Percentiles rank a stretch among this genome's conserved stretches.
These are phyloP conservation scores for Sebastes elongatus DNA, from an alignment of 2,797 vertebrate genomes.

Conservation along the genomic window DNA sequence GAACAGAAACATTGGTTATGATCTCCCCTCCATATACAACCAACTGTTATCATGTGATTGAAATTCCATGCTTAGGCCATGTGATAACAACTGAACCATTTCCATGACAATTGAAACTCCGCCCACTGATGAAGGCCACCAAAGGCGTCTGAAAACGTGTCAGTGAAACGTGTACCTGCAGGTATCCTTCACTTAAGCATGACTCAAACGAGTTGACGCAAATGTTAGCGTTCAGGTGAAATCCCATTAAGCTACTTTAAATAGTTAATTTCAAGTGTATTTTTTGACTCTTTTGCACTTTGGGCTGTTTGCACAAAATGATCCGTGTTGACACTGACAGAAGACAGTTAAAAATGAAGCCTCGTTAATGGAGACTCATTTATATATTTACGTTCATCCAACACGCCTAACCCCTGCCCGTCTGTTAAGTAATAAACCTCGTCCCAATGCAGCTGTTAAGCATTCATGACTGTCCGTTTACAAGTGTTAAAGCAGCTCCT, in stretches of 20 bases:
- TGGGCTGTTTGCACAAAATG: not conserved
- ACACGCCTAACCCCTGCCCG: not conserved
- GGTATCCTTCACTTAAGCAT: not conserved
- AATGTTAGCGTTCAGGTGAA: not conserved
- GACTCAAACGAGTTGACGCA: not conserved
- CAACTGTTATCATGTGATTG: not conserved
- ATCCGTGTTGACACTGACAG: constrained; percentile 5
- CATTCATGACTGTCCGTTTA: constrained; percentile 39
- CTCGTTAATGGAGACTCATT: constrained; percentile 7
- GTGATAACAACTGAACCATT: not conserved
- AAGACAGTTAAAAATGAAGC: not conserved
- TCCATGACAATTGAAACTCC: constrained; percentile 1
- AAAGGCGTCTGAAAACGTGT: not conserved
- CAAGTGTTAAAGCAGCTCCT: constrained; percentile 24
- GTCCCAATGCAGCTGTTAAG: constrained; percentile 18
- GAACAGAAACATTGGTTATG: not conserved
- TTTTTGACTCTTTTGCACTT: not conserved
- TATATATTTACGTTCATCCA: constrained; percentile 10
- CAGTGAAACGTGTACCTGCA: not conserved
- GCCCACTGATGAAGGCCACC: not conserved
- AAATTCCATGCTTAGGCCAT: not conserved
- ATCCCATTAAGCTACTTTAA: not conserved
- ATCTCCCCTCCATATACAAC: not conserved
- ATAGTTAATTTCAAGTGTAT: not conserved
- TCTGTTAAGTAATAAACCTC: constrained; percentile 24